Evolutionary conservation across 1,140 invertebrate genomes (phyloP), one percentile per base, ranked within the genome.

Genomic region (Dolichoris vasculosae): DNA sequence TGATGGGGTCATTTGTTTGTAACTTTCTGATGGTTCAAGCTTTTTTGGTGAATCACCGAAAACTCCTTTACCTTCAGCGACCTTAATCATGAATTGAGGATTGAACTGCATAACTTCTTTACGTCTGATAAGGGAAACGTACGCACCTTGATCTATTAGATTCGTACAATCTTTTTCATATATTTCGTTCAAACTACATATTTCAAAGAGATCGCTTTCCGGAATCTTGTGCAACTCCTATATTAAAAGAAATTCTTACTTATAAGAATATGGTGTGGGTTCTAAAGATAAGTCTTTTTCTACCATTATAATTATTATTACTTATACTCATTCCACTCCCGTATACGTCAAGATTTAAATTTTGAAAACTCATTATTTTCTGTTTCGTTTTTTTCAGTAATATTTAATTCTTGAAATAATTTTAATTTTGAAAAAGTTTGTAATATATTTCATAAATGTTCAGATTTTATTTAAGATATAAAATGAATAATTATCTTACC

Each of bases 31-130:
- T 30, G 38, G 59, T 85, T 89, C 48, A 82, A 88, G 80, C 84
- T 90, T 81, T 59, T 90, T 85, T 46, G 90, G 90, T 1, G 91
- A 89, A 69, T 94, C 93, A 2, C 96, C 96, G 89, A 97, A 97
- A 77, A 97, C 90, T 0, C 96, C 96, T 82, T 96, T 94, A 43
- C 95, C 94, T 90, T 97, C 96, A 1, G 96, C 96, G 90, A 96
- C 96, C 86, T 96, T 95, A 64, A 97, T 97, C 94, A 97, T 96
- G 88, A 96, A 97, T 90, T 96, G 95, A 17, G 96, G 96, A 91
- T 97, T 95, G 83, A 97, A 94, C 17, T 95, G 94, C 63, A 95
- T 96, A 84, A 97, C 94, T 89, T 96, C 94, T 92, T 96, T 97
- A 40, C 96, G 93, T 83, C 95, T 95, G n/a, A 97, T 94, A 2